Percentiles rank a stretch among this genome's conserved stretches.
Conservation (phyloP, 2,797 vertebrate species). For the Peromyscus attwateri region DNA sequence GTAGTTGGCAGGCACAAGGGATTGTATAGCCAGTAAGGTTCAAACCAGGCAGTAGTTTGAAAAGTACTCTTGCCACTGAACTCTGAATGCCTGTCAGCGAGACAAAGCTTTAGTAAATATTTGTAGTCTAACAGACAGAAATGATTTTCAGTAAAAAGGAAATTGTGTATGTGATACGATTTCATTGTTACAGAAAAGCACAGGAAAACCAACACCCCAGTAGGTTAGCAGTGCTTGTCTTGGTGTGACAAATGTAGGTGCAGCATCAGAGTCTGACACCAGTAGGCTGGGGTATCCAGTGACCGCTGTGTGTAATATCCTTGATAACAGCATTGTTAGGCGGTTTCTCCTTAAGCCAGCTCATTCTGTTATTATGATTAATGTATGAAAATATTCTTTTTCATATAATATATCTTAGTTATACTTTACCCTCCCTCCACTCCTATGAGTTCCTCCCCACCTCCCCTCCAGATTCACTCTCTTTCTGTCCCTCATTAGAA, state of each 20-base stretch:
- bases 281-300: neutral
- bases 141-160: neutral
- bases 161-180: neutral
- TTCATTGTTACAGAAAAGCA: neutral
- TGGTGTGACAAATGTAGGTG: neutral
- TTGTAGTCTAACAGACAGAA: neutral
- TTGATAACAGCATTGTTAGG: neutral
- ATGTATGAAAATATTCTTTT: neutral
- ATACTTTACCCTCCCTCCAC: neutral
- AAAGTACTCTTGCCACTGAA: neutral
- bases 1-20: neutral
- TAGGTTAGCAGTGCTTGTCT: neutral
- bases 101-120: neutral
- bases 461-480: neutral
- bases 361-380: neutral
- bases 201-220: neutral
- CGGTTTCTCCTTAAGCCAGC: neutral
- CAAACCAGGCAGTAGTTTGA: neutral
- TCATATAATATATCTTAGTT: neutral
- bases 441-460: neutral
- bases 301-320: too few relatives aligned
- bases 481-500: neutral
- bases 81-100: constrained; percentile 11
- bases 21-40: neutral
- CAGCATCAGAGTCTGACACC: neutral